phyloP scores from a whole-genome alignment of 2,113 vertebrate species.

The Pachypanchax playfairii region DNA sequence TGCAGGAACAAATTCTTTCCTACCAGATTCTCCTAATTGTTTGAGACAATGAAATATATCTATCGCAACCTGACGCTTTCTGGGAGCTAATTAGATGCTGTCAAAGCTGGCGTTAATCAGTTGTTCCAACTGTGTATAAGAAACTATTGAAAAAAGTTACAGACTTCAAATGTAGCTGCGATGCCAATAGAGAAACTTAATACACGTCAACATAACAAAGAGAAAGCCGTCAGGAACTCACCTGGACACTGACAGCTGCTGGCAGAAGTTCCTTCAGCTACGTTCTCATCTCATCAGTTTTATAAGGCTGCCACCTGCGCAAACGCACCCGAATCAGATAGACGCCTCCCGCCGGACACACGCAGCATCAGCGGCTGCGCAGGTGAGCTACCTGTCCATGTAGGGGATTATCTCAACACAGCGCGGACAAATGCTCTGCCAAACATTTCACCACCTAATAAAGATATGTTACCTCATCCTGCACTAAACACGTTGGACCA shows the following conservation, averaged over 20 bases:
- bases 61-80: neutral
- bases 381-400: conserved; percentile 6
- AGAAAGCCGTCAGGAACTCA: conserved; percentile 30
- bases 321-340: conserved; percentile 16
- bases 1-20: neutral
- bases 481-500: neutral
- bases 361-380: neutral
- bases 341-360: conserved; percentile 38
- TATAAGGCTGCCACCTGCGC: conserved; percentile 53
- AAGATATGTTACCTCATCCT: neutral
- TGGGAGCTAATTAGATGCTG: conserved; percentile 31
- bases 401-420: conserved; percentile 10
- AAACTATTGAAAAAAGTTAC: neutral
- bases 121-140: neutral
- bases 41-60: conserved; percentile 12
- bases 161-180: neutral
- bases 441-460: conserved; percentile 3
- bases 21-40: conserved; percentile 10
- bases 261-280: conserved; percentile 15
- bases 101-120: conserved; percentile 31
- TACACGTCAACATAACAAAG: accelerated
- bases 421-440: neutral
- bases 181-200: neutral
- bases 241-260: conserved; percentile 35
- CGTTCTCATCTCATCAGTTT: conserved; percentile 30